phyloP scores from a whole-genome alignment of 2,797 vertebrate species.

The Neosilurus hyrtlii region DNA sequence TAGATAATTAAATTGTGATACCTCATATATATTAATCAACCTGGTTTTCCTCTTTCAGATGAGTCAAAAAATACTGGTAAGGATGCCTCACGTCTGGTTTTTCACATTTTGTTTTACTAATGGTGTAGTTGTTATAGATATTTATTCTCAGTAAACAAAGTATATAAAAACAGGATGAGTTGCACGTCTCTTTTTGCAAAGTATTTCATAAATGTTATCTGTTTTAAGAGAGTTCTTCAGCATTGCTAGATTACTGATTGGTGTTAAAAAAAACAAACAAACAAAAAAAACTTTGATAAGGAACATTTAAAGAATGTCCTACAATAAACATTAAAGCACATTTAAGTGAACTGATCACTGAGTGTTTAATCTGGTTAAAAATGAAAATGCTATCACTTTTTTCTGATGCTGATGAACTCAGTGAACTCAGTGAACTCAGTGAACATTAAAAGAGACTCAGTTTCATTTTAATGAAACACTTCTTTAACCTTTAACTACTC shows the following conservation, averaged over 20 bases:
- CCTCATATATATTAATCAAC: conserved; percentile 26
- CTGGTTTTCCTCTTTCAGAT: conserved; percentile 44
- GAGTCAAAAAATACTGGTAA: conserved; percentile 54
- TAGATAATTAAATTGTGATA: conserved; percentile 27
- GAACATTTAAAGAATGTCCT: not conserved
- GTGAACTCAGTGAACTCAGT: too few species aligned
- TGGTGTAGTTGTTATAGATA: not conserved
- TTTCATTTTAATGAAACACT: not conserved
- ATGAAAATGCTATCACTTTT: not conserved
- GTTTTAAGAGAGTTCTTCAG: conserved; percentile 40
- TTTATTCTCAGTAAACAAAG: not conserved
- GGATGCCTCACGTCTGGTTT: not conserved
- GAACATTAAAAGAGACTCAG: not conserved
- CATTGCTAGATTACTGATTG: conserved; percentile 33
- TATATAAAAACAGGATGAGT: not conserved
- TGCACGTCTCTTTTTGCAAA: not conserved
- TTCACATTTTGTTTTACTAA: not conserved
- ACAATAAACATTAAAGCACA: not conserved
- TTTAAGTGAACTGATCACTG: not conserved
- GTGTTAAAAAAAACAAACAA: not conserved
- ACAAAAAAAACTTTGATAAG: not conserved
- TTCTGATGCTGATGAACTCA: not conserved
- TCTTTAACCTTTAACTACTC: not conserved
- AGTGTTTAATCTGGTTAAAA: not conserved
- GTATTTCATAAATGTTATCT: not conserved